Conservation (phyloP, 2,113 vertebrate species). For the Tachysurus fulvidraco region DNA sequence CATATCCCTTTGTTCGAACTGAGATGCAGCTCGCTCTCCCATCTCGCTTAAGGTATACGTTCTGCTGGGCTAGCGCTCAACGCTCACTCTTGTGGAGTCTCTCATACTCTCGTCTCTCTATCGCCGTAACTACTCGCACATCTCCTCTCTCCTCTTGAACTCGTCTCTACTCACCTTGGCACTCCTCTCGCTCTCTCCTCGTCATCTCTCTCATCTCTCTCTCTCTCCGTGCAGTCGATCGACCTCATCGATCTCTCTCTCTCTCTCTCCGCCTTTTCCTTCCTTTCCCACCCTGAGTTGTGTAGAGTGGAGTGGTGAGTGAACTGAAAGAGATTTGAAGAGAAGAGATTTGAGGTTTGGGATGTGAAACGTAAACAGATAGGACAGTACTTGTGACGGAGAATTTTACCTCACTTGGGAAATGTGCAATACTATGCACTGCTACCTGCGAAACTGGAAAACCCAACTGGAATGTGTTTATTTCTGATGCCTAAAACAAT, state of each 20-base stretch:
- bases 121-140: no score
- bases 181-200: constrained; percentile 1
- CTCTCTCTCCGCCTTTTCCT: constrained; percentile 77
- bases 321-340: constrained; percentile 36
- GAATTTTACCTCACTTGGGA: constrained; percentile 27
- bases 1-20: no score
- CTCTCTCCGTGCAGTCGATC: no score
- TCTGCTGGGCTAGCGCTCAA: no score
- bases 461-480: constrained; percentile 57
- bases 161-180: no score
- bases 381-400: not conserved
- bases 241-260: constrained; percentile 4
- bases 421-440: constrained; percentile 67
- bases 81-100: no score
- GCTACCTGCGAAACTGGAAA: constrained; percentile 56
- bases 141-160: no score
- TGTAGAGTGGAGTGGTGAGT: constrained; percentile 42
- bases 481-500: constrained; percentile 30
- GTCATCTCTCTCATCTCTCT: not conserved
- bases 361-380: constrained; percentile 3
- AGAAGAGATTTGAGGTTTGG: constrained; percentile 4
- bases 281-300: constrained; percentile 76
- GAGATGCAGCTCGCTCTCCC: no score
- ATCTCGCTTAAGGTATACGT: no score
- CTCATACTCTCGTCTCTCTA: no score